Evolutionary conservation across 2,797 vertebrate species (phyloP).

Genomic region (Tangara arthus): DNA sequence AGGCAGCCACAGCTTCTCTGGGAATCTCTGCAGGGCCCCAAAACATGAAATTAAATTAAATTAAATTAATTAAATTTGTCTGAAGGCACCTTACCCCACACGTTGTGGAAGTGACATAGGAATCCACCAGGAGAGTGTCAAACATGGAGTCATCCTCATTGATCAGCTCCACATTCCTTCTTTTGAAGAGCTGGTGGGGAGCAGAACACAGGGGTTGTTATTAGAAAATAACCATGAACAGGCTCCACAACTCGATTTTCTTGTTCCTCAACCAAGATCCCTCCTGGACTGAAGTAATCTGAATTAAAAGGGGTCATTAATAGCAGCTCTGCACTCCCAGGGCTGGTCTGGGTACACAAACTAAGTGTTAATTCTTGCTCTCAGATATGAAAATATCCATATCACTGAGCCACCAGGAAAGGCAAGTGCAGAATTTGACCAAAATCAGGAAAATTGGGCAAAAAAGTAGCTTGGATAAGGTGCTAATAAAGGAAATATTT

Average conservation of each 20-base stretch:
- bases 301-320: neutral
- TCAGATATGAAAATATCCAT: neutral
- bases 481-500: neutral
- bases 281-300: neutral
- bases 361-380: neutral
- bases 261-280: neutral
- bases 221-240: neutral
- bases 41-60: neutral
- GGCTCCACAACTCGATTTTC: neutral
- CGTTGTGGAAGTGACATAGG: slow-evolving; percentile 84
- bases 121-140: slow-evolving; percentile 90
- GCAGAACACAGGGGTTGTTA: neutral
- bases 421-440: neutral
- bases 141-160: slow-evolving; percentile 91
- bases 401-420: neutral
- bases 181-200: slow-evolving; percentile 89
- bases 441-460: neutral
- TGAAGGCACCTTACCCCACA: slow-evolving; percentile 82
- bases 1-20: neutral
- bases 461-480: neutral
- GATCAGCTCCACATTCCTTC: slow-evolving; percentile 94
- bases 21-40: neutral
- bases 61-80: no score
- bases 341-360: neutral
- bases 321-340: neutral